These are phyloP conservation scores for Dryadula phaetusa DNA, from an alignment of 2,888 invertebrate species.

Conservation along the genomic window DNA sequence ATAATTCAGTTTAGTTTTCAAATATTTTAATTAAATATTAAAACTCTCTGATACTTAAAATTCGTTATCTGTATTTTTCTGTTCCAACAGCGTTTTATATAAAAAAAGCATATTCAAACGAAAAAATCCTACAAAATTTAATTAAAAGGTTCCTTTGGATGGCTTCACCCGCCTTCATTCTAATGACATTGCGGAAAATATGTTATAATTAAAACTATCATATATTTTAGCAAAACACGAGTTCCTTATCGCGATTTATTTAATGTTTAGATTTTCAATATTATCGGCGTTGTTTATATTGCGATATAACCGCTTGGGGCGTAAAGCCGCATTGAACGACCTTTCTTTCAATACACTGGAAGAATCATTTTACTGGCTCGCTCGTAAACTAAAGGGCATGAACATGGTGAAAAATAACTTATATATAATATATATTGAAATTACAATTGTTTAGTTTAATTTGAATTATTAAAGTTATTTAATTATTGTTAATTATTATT, in stretches of 20 bases:
- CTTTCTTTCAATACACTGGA: conserved; percentile 27
- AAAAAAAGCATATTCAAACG: too few species aligned
- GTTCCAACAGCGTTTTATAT: too few species aligned
- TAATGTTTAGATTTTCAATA: conserved; percentile 24
- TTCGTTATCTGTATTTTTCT: too few species aligned
- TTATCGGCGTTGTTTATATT: conserved; percentile 21
- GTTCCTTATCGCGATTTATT: conserved; percentile 22
- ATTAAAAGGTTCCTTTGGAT: neutral
- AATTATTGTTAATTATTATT: too few species aligned
- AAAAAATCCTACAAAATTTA: too few species aligned
- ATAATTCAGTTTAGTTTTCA: too few species aligned
- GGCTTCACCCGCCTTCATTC: neutral
- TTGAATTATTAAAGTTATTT: too few species aligned
- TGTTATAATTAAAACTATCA: neutral
- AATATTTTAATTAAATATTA: too few species aligned
- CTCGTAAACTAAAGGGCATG: conserved; percentile 11
- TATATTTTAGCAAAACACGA: neutral
- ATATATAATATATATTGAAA: too few species aligned
- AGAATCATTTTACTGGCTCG: conserved; percentile 6
- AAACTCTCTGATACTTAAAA: too few species aligned
- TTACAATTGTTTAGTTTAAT: too few species aligned
- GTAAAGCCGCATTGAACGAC: conserved; percentile 21
- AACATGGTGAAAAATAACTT: conserved; percentile 1
- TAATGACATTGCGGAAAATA: neutral
- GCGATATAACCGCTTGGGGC: conserved; percentile 9